Evolutionary conservation across 2,797 vertebrate genomes (phyloP), one percentile per base, ranked within the genome.

Genomic region (Margarornis squamiger): DNA sequence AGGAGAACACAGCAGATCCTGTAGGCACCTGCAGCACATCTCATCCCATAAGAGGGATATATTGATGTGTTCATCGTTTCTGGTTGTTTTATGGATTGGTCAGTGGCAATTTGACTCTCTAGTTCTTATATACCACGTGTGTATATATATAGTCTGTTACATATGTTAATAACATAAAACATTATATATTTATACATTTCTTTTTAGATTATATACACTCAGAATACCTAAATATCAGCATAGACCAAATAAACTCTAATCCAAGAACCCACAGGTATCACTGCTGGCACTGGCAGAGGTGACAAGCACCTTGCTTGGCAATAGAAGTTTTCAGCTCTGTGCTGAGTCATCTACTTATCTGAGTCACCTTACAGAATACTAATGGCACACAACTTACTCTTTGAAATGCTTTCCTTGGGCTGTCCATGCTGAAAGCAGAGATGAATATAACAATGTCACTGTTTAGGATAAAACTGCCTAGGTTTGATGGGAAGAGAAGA

Each of bases 131-230:
- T 19, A 12, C 14, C 49, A 34, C 3, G 6, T 39, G 36, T 4
- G 24, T 19, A 27, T 39, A 39, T 10, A 0, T 12, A 3, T 2
- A 38, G 7, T 18, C 14, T 30, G 6, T 58, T 74, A 16, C 4
- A 23, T 24, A 13, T 4, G 10, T 46, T 74, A 66, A 55, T 32
- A 87, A 45, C 5, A 43, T 10, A 27, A 2, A 59, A 24, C 3
- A 43, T 11, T 2, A 61, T 23, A 0, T 49, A 55, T 75, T 51
- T 41, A 58, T 20, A 2, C 6, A 7, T 3, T 1, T 4, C 1
- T 36, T 71, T 74, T 63, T 14, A 21, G 55, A 52, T 36, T 46
- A 46, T n/a, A 46, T 29, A 12, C 9, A 43, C 14, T 77, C 57
- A 74, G 30, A 72, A 79, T 29, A 52, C 12, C 11, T 46, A 45